These are phyloP conservation scores for Hirtodrosophila trivittata DNA, from an alignment of 2,888 invertebrate genomes.

Conservation along the genomic window DNA sequence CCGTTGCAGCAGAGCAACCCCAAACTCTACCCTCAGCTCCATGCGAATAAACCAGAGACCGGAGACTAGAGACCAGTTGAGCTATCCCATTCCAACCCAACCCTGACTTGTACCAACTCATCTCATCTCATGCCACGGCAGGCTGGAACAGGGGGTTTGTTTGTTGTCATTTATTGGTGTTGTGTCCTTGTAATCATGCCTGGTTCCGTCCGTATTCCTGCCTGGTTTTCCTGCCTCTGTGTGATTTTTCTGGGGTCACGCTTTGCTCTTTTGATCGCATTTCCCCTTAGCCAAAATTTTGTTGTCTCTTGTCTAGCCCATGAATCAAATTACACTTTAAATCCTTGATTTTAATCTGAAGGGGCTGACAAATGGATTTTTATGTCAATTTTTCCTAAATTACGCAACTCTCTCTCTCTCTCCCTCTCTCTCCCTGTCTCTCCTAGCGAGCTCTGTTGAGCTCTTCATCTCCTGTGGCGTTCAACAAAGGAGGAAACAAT, in stretches of 20 bases:
- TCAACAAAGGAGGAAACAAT: conserved; percentile 68
- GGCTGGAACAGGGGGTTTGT: conserved; percentile 67
- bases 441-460: neutral
- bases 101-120: neutral
- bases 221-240: conserved; percentile 44
- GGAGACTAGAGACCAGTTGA: conserved; percentile 5
- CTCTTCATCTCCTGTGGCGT: conserved; percentile 22
- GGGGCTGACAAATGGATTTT: conserved; percentile 83
- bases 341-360: conserved; percentile 83
- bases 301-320: conserved; percentile 44
- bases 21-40: conserved; percentile 13
- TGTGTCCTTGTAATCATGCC: conserved; percentile 62
- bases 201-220: neutral
- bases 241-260: conserved; percentile 78
- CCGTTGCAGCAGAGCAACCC: conserved; percentile 68
- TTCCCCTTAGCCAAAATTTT: conserved; percentile 4
- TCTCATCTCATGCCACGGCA: neutral
- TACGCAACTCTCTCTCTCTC: conserved; percentile 34
- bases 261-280: conserved; percentile 76
- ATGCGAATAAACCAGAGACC: neutral
- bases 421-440: conserved; percentile 13
- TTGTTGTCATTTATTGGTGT: conserved; percentile 82
- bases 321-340: conserved; percentile 83
- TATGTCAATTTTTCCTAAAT: conserved; percentile 80
- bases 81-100: conserved; percentile 21